Percentiles rank a stretch among this genome's conserved stretches.
Conservation (phyloP, 1,140 invertebrate species). For the Ips typographus region DNA sequence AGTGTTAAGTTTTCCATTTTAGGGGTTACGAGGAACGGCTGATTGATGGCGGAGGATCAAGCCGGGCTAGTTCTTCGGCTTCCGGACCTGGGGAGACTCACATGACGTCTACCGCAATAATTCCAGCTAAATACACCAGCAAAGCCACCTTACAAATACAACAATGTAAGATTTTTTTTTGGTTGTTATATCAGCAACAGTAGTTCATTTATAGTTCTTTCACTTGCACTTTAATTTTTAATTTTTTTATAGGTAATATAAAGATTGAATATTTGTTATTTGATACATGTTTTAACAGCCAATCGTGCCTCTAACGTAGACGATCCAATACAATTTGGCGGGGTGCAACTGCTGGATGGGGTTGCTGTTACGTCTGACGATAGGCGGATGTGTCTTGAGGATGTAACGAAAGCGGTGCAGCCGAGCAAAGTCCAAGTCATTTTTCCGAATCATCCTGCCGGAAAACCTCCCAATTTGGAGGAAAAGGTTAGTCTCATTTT, state of each 20-base stretch:
- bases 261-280: too few relatives aligned
- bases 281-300: background rate
- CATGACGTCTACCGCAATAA: background rate
- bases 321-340: conserved; percentile 35
- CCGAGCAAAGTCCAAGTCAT: conserved; percentile 38
- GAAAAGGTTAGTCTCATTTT: conserved; percentile 33
- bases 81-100: conserved; percentile 17
- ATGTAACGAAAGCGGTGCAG: conserved; percentile 34
- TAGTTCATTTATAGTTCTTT: too few relatives aligned
- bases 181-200: background rate
- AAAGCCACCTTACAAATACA: conserved; percentile 29
- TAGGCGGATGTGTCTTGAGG: conserved; percentile 24
- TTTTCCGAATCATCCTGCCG: conserved; percentile 31
- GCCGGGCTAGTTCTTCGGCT: background rate
- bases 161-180: conserved; percentile 14
- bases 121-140: conserved; percentile 22
- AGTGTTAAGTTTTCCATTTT: background rate
- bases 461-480: conserved; percentile 20
- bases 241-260: too few relatives aligned
- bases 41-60: conserved; percentile 22
- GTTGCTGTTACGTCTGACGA: conserved; percentile 28
- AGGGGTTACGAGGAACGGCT: conserved; percentile 26
- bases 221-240: too few relatives aligned
- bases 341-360: background rate
- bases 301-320: conserved; percentile 39